These are phyloP conservation scores for Eumacrocentrus americanus DNA, from an alignment of 2,888 invertebrate genomes.

Conservation along the genomic window DNA sequence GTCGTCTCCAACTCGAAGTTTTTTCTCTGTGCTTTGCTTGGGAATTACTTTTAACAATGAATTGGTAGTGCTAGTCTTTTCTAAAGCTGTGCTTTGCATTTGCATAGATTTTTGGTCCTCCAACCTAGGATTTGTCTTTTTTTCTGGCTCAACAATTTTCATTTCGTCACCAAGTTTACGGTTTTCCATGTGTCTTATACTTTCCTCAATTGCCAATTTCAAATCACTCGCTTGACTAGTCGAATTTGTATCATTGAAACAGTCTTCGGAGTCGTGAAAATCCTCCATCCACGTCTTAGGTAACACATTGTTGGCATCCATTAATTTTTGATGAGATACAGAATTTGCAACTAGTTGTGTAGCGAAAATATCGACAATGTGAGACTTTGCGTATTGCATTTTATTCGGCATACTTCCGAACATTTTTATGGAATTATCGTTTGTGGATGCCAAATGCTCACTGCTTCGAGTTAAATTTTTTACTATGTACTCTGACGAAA, in stretches of 20 bases:
- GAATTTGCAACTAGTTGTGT: not conserved
- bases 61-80: no score
- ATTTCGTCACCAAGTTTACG: not conserved
- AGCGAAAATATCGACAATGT: constrained; percentile 10
- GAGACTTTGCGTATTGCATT: no score
- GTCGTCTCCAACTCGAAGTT: no score
- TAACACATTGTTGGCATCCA: not conserved
- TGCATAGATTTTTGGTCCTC: no score
- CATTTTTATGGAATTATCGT: constrained; percentile 27
- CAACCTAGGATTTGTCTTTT: no score
- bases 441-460: constrained; percentile 27
- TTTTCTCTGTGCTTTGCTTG: no score
- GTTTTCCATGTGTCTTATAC: not conserved
- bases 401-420: constrained; percentile 31
- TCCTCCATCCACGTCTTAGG: constrained; percentile 4
- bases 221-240: constrained; percentile 8
- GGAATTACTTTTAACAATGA: no score
- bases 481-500: constrained; percentile 43
- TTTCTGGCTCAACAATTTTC: not conserved
- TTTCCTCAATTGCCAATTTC: constrained; percentile 1
- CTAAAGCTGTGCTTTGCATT: no score
- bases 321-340: not conserved
- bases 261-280: not conserved
- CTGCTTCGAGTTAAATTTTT: constrained; percentile 40
- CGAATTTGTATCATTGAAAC: not conserved